These are phyloP conservation scores for honey bee (Apis mellifera) DNA, from an alignment of 1,140 invertebrate genomes.

Conservation along the genomic window DNA sequence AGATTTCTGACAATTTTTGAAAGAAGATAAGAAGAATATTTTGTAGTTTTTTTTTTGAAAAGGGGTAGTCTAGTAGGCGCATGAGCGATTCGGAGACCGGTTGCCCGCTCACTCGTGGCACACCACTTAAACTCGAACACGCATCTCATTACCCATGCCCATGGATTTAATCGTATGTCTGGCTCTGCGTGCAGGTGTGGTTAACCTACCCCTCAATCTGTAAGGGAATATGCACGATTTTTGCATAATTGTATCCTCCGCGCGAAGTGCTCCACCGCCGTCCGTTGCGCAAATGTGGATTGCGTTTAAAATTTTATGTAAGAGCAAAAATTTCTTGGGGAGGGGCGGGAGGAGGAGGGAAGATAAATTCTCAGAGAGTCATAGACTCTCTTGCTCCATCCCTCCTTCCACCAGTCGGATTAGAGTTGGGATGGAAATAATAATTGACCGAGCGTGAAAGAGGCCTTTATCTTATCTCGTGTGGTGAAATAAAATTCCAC, in stretches of 20 bases:
- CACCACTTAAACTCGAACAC: slow-evolving; percentile 64
- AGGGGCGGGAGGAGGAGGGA: too few relatives aligned
- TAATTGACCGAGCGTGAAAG: not conserved
- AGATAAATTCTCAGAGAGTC: not conserved
- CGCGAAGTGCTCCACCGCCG: slow-evolving; percentile 23
- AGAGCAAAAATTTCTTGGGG: too few relatives aligned
- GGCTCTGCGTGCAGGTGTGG: slow-evolving; percentile 70
- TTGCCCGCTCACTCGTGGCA: slow-evolving; percentile 45
- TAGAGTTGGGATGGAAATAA: not conserved
- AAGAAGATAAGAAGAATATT: not conserved
- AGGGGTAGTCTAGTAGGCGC: slow-evolving; percentile 5
- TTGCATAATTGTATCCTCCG: slow-evolving; percentile 77
- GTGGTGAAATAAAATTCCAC: too few relatives aligned
- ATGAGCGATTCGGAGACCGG: slow-evolving; percentile 42
- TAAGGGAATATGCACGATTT: slow-evolving; percentile 69
- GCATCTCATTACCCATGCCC: slow-evolving; percentile 67
- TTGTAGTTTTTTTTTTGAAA: too few relatives aligned
- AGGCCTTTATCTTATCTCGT: too few relatives aligned
- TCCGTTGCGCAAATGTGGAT: slow-evolving; percentile 18
- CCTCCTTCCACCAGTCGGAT: not conserved
- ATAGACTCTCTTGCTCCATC: not conserved
- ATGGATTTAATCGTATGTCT: slow-evolving; percentile 66
- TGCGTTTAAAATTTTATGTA: slow-evolving; percentile 21
- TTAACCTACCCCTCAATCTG: slow-evolving; percentile 77
- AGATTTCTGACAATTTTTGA: too few relatives aligned